phyloP scores from a whole-genome alignment of 2,888 invertebrate species.

The Punctoribates punctum region DNA sequence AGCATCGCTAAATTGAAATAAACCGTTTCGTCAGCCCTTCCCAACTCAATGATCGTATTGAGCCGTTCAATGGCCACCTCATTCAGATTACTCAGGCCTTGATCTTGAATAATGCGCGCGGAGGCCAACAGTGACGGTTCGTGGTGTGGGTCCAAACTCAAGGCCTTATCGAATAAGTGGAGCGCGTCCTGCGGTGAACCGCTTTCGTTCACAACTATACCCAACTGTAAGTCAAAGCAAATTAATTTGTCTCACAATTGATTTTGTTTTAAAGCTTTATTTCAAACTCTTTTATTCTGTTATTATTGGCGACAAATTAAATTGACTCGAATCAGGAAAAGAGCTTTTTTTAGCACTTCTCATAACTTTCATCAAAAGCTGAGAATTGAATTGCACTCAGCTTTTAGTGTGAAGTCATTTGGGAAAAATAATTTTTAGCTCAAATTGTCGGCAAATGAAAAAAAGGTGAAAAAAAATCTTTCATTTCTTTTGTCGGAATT shows the following conservation, averaged over 20 bases:
- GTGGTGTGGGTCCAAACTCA: slow-evolving; percentile 52
- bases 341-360: too few species aligned
- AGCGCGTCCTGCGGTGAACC: slow-evolving; percentile 50
- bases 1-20: slow-evolving; percentile 54
- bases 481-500: background rate
- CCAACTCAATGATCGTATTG: slow-evolving; percentile 45
- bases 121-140: slow-evolving; percentile 49
- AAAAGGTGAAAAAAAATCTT: slow-evolving; percentile 12
- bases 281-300: too few species aligned
- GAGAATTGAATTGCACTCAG: background rate
- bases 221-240: slow-evolving; percentile 17
- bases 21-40: slow-evolving; percentile 51
- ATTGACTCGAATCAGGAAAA: too few species aligned
- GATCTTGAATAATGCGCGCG: slow-evolving; percentile 49
- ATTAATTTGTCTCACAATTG: too few species aligned
- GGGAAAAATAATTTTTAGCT: slow-evolving; percentile 1
- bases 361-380: too few species aligned
- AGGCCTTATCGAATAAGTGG: slow-evolving; percentile 52
- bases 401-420: background rate
- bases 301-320: too few species aligned
- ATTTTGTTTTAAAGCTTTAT: too few species aligned
- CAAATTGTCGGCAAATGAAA: background rate
- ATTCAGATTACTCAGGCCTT: slow-evolving; percentile 41
- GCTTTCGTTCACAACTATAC: slow-evolving; percentile 25
- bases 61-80: slow-evolving; percentile 42